Percentiles rank a stretch among this genome's conserved stretches.
phyloP scores from a whole-genome alignment of 53 echinoderm and acorn worm genomes.

The Holothuria leucospilota region DNA sequence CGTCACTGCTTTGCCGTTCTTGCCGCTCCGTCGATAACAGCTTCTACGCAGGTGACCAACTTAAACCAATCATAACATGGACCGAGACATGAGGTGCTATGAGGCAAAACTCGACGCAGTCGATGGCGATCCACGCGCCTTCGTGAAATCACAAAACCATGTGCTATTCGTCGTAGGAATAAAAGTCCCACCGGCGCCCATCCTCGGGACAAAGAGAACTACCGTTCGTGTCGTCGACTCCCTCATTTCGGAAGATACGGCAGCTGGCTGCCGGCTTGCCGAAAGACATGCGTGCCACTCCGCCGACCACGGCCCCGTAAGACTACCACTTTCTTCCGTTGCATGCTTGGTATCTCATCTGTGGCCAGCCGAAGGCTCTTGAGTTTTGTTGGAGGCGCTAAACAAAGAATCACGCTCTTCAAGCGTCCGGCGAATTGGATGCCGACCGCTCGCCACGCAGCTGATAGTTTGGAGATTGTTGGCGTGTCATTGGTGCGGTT shows the following conservation, averaged over 20 bases:
- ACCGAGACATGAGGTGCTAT: too few relatives aligned
- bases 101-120: too few relatives aligned
- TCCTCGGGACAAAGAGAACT: constrained; percentile 11
- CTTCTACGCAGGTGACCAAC: too few relatives aligned
- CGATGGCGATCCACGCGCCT: too few relatives aligned
- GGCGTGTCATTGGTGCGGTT: constrained; percentile 19
- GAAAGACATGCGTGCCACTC: too few relatives aligned
- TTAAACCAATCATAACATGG: too few relatives aligned
- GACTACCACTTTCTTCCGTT: too few relatives aligned
- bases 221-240: background rate
- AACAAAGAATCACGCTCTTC: constrained; percentile 28
- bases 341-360: too few relatives aligned
- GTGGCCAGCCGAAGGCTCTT: too few relatives aligned
- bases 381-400: constrained; percentile 25
- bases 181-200: constrained; percentile 40
- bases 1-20: too few relatives aligned
- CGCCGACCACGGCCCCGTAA: too few relatives aligned
- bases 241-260: constrained; percentile 6
- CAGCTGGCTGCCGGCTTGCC: constrained; percentile 25
- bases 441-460: constrained; percentile 10
- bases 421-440: background rate
- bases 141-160: constrained; percentile 30
- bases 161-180: constrained; percentile 10
- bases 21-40: too few relatives aligned
- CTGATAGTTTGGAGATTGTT: constrained; percentile 10